Evolutionary conservation across 2,888 invertebrate genomes (phyloP).

Genomic region (Caenorhabditis doughertyi): DNA sequence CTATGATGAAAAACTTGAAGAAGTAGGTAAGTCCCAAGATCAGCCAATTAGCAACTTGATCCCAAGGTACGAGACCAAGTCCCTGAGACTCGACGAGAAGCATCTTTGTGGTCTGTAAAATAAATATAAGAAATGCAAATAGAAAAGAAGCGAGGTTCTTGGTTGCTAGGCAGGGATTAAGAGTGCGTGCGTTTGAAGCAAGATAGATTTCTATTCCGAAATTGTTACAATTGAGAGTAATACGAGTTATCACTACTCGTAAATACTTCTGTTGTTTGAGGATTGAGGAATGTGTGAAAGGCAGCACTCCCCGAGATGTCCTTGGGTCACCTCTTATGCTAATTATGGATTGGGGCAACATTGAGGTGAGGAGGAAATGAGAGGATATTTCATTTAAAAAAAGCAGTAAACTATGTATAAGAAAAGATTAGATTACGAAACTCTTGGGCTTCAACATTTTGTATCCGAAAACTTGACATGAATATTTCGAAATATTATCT

Average conservation of each 20-base stretch:
- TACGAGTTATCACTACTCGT: neutral
- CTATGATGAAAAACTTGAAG: slow-evolving; percentile 72
- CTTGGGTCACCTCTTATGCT: slow-evolving; percentile 52
- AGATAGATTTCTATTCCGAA: neutral
- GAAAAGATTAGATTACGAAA: neutral
- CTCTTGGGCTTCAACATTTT: too few species aligned
- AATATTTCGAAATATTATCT: too few species aligned
- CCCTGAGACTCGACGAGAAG: slow-evolving; percentile 76
- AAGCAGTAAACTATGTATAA: neutral
- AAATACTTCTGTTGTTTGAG: neutral
- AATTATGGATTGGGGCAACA: slow-evolving; percentile 40
- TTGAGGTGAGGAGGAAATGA: slow-evolving; percentile 17
- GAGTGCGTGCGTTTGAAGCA: slow-evolving; percentile 15
- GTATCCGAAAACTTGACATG: too few species aligned
- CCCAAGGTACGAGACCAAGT: slow-evolving; percentile 75
- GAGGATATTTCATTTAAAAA: neutral
- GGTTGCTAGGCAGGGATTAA: slow-evolving; percentile 60
- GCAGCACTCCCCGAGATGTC: slow-evolving; percentile 16
- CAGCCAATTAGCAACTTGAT: slow-evolving; percentile 59
- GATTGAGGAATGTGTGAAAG: neutral
- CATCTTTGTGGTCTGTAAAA: slow-evolving; percentile 70
- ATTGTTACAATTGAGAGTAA: neutral
- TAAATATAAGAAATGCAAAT: slow-evolving; percentile 1
- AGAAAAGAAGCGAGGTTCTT: neutral
- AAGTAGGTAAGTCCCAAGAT: slow-evolving; percentile 64